Base-by-base conservation (phyloP, 2,113 vertebrate species). In the Varanus komodoensis region DNA sequence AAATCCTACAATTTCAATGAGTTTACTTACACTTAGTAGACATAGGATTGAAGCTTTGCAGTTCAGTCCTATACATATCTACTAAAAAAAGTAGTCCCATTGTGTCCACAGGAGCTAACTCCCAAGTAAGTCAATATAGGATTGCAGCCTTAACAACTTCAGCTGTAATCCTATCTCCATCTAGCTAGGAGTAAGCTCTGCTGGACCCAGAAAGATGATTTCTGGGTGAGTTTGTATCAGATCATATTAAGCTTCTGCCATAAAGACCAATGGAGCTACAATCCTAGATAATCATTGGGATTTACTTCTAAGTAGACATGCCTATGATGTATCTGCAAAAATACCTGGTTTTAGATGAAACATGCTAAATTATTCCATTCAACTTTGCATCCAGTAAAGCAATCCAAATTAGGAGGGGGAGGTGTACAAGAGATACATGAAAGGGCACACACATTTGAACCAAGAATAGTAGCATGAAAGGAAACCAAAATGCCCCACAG, bases 341-440 rank as follows among this genome's bases (percentile, higher is more conserved):
- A 52, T 74, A 4, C 48, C 64, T 78, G 68, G 4, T 61, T 54
- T 52, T 88, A 27, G 19, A 81, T 44, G 21, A 7, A 84, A 52
- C 6, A 44, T 79, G 12, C 74, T 21, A 61, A 67, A 25, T 64
- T 67, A 27, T 52, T 78, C 19, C 7, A 68, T 84, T 77, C 75
- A 68, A 19, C 52, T 61, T 77, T 67, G 27, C n/a, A 68, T 23
- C 38, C 9, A 11, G 3, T 23, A n/a, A n/a, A 67, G 4, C 23
- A 77, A 32, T 38, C 64, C 86, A 91, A 87, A 96, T 91, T 67
- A 67, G 21, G 48, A 3, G 38, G 75, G 87, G 15, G 23, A 94
- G 73, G 6, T 73, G 12, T 44, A 44, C 52, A 54, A 75, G 79
- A 64, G 67, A 44, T 12, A 50, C 84, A 81, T 8, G 73, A 77